Conservation (phyloP, 2,888 invertebrate species). For the Vesta saturnalis region DNA sequence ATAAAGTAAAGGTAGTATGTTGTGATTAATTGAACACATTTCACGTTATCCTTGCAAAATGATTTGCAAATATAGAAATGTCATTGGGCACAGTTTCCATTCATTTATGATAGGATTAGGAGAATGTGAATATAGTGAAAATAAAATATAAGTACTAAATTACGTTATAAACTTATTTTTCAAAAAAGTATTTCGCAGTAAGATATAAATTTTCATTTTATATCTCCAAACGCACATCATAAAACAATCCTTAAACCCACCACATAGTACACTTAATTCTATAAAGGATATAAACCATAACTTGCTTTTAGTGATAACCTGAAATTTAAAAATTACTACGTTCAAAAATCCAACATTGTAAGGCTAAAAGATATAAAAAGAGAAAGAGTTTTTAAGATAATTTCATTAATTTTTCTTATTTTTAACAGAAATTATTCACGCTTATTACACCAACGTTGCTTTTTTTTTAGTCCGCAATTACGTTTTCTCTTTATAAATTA, state of each 20-base stretch:
- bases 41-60: neutral
- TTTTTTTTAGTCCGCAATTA: conserved; percentile 30
- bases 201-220: conserved; percentile 32
- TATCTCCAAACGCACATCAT: conserved; percentile 22
- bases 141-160: neutral
- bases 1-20: no score
- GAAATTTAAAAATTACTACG: conserved; percentile 9
- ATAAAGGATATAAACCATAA: conserved; percentile 16
- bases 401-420: conserved; percentile 25
- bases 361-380: neutral
- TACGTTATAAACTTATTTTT: conserved; percentile 13
- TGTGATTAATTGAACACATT: neutral
- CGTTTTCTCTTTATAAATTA: conserved; percentile 31
- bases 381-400: conserved; percentile 12
- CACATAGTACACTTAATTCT: conserved; percentile 22
- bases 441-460: conserved; percentile 28
- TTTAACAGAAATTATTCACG: conserved; percentile 30
- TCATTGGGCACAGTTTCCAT: neutral
- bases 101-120: neutral
- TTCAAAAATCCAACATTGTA: neutral
- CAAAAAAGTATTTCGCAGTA: conserved; percentile 14
- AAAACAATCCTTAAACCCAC: conserved; percentile 29
- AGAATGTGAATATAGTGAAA: neutral
- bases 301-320: conserved; percentile 12
- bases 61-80: neutral